Percentiles rank a stretch among this genome's conserved stretches.
Conservation (phyloP, 2,113 vertebrate species). For the Thomomys bottae region DNA sequence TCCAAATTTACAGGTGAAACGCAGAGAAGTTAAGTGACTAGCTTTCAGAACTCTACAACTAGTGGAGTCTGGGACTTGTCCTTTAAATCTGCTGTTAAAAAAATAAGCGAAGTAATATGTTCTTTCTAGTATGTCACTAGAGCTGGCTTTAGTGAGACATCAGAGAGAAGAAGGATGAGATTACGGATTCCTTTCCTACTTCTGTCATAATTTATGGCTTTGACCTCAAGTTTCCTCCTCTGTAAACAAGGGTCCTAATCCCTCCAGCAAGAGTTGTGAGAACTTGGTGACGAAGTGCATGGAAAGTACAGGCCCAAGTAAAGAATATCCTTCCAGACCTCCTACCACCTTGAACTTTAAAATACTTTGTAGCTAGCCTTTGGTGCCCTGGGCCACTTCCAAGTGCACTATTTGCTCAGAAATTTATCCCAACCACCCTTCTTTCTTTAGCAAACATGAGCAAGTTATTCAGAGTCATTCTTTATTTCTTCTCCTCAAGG, state of each 20-base stretch:
- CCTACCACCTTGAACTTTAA: slow-evolving; percentile 39
- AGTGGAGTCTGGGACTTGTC: background rate
- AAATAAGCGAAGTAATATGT: background rate
- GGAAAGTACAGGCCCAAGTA: background rate
- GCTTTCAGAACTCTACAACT: background rate
- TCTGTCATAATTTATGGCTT: background rate
- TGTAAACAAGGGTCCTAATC: background rate
- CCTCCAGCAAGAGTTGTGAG: background rate
- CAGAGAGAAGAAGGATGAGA: background rate
- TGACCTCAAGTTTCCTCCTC: slow-evolving; percentile 30
- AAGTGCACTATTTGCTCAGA: slow-evolving; percentile 43
- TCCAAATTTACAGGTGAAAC: background rate
- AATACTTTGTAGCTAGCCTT: slow-evolving; percentile 49
- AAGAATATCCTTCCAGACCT: slow-evolving; percentile 9
- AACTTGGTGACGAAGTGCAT: background rate
- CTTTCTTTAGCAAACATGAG: slow-evolving; percentile 62
- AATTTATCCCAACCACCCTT: slow-evolving; percentile 58
- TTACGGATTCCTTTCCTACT: background rate
- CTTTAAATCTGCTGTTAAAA: background rate
- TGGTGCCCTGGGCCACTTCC: slow-evolving; percentile 54
- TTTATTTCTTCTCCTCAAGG: slow-evolving; percentile 53
- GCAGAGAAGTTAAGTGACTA: background rate
- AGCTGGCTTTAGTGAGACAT: background rate
- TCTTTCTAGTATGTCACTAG: background rate
- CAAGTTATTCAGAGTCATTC: slow-evolving; percentile 42